Evolutionary conservation across 2,888 invertebrate species (phyloP).

Genomic region (Tachystola acroxantha): DNA sequence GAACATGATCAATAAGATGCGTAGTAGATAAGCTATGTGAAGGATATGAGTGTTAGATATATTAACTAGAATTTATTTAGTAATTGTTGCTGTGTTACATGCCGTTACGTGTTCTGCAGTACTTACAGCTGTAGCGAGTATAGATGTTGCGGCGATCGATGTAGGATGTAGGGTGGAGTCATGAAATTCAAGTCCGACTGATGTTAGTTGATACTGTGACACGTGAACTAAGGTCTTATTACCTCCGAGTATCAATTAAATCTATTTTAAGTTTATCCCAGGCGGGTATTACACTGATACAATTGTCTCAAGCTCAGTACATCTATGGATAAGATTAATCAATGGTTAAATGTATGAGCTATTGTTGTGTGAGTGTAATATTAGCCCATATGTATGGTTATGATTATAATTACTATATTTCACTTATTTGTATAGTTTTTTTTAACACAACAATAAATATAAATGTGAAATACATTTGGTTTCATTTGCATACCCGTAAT

Average conservation of each 20-base stretch:
- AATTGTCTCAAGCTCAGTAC: slow-evolving; percentile 13
- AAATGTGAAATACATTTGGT: slow-evolving; percentile 69
- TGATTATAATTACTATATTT: slow-evolving; percentile 69
- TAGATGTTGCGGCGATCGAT: slow-evolving; percentile 36
- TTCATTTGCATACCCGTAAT: slow-evolving; percentile 26
- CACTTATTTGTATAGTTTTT: slow-evolving; percentile 76
- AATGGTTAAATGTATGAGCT: slow-evolving; percentile 22
- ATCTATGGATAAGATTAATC: slow-evolving; percentile 17
- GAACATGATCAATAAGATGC: slow-evolving; percentile 51
- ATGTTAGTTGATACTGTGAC: slow-evolving; percentile 68
- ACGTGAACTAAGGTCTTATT: slow-evolving; percentile 68
- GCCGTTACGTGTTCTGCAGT: slow-evolving; percentile 44
- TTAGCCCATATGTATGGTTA: slow-evolving; percentile 57
- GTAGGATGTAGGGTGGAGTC: slow-evolving; percentile 37
- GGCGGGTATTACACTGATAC: slow-evolving; percentile 44
- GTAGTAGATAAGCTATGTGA: slow-evolving; percentile 51
- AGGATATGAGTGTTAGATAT: slow-evolving; percentile 56
- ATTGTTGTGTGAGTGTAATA: slow-evolving; percentile 35
- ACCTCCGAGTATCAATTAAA: slow-evolving; percentile 78
- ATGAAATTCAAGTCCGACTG: slow-evolving; percentile 57
- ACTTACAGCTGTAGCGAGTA: slow-evolving; percentile 30
- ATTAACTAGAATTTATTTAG: slow-evolving; percentile 59
- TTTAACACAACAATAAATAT: slow-evolving; percentile 78
- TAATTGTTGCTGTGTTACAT: slow-evolving; percentile 61
- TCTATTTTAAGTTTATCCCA: slow-evolving; percentile 60